A percentile compares a stretch with the other conserved stretches of the same genome.
phyloP scores from a whole-genome alignment of 92 coral and sea anemone species.

The Palythoa caribaeorum region DNA sequence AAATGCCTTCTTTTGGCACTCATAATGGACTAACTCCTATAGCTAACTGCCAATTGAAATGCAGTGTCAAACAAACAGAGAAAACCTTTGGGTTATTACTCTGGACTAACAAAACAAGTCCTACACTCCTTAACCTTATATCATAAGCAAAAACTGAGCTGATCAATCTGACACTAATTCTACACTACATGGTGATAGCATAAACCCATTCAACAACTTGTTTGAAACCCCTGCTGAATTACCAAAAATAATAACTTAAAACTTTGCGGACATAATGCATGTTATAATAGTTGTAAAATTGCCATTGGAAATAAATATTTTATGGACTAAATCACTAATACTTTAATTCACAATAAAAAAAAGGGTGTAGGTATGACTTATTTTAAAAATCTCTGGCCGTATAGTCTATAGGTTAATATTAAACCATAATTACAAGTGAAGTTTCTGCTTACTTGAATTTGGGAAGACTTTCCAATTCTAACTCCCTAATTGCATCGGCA shows the following conservation, averaged over 20 bases:
- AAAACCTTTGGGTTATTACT: not conserved
- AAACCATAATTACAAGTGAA: not conserved
- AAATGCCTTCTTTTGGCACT: not conserved
- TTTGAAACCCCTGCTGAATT: constrained; percentile 4
- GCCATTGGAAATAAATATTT: not conserved
- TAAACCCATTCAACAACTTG: constrained; percentile 1
- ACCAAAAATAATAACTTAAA: not conserved
- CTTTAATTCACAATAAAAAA: not conserved
- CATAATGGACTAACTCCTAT: not conserved
- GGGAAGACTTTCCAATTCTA: constrained; percentile 1
- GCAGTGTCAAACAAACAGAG: constrained; percentile 2
- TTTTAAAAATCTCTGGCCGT: not conserved
- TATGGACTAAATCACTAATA: not conserved
- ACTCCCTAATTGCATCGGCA: constrained; percentile 3
- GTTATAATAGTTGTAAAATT: not conserved
- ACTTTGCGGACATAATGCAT: not conserved
- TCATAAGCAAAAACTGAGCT: not conserved
- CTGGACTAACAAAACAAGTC: constrained; percentile 5
- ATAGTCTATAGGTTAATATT: not conserved
- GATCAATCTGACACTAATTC: not conserved
- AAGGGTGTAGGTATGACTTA: not conserved
- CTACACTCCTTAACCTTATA: constrained; percentile 1
- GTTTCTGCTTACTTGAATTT: constrained; percentile 3
- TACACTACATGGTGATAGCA: constrained; percentile 1
- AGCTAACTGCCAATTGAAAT: not conserved